phyloP scores from a whole-genome alignment of 1,140 invertebrate genomes.

The Steinernema feltiae region DNA sequence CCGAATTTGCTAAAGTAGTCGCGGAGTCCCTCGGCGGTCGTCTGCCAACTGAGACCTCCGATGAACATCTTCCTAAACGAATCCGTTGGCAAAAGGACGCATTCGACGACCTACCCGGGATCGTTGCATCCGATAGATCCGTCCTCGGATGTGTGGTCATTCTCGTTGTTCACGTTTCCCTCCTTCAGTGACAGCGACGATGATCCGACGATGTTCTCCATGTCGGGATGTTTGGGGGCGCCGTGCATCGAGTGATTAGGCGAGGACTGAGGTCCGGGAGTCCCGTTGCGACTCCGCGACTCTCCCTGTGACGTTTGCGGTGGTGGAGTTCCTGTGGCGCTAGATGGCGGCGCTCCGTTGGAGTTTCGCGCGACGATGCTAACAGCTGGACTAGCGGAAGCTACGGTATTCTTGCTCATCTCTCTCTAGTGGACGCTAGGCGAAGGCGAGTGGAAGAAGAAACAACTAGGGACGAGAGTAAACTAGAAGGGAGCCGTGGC shows the following conservation, averaged over 20 bases:
- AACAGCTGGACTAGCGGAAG: neutral
- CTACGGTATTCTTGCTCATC: constrained; percentile 6
- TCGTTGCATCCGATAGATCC: constrained; percentile 3
- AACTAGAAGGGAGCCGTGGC: neutral
- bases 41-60: constrained; percentile 97
- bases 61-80: constrained; percentile 96
- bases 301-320: neutral
- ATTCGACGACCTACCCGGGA: neutral
- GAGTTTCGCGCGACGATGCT: neutral
- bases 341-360: neutral
- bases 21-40: constrained; percentile 93
- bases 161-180: neutral
- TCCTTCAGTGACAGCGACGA: neutral
- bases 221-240: neutral
- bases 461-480: neutral
- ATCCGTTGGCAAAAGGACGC: neutral
- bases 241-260: neutral
- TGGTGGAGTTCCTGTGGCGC: neutral
- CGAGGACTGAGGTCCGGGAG: neutral
- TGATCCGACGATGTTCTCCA: neutral
- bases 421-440: neutral
- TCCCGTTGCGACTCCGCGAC: neutral
- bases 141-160: constrained; percentile 1
- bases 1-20: constrained; percentile 93
- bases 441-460: neutral